Percentiles rank a stretch among this genome's conserved stretches.
Evolutionary conservation across 1,140 invertebrate species (phyloP).

Genomic region (Bombus balteatus): DNA sequence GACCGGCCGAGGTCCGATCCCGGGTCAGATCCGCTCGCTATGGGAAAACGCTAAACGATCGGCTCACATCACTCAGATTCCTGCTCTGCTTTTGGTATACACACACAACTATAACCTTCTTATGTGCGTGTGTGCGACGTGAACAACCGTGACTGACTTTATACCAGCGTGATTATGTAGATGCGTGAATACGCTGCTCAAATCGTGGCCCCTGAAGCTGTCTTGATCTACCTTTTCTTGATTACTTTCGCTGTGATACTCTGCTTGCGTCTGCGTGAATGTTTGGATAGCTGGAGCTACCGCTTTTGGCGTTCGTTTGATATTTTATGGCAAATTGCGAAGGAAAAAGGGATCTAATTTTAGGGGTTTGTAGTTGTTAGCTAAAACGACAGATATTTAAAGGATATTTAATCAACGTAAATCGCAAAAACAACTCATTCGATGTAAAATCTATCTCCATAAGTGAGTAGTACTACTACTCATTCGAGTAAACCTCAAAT

Average conservation of each 20-base stretch:
- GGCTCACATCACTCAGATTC: constrained; percentile 82
- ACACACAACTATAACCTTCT: not conserved
- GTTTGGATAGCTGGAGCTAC: not conserved
- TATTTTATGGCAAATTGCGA: not conserved
- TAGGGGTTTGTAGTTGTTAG: too few species aligned
- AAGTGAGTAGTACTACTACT: too few species aligned
- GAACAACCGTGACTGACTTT: not conserved
- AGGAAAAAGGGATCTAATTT: not conserved
- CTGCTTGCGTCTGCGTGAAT: not conserved
- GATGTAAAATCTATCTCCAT: too few species aligned
- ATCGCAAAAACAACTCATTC: too few species aligned
- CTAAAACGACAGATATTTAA: too few species aligned
- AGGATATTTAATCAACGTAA: too few species aligned
- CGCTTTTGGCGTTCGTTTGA: not conserved
- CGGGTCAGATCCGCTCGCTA: constrained; percentile 81
- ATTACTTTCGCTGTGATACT: not conserved
- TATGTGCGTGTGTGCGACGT: not conserved
- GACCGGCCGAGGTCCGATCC: constrained; percentile 77
- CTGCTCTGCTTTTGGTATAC: constrained; percentile 74
- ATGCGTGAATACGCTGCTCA: not conserved
- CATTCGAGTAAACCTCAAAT: too few species aligned
- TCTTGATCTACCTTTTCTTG: not conserved
- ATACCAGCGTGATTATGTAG: not conserved
- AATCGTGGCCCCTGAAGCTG: not conserved
- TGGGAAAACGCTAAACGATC: constrained; percentile 82